A percentile compares a stretch with the other conserved stretches of the same genome.
These are phyloP conservation scores for Galemys pyrenaicus DNA, from an alignment of 2,113 vertebrate genomes.

Conservation along the genomic window DNA sequence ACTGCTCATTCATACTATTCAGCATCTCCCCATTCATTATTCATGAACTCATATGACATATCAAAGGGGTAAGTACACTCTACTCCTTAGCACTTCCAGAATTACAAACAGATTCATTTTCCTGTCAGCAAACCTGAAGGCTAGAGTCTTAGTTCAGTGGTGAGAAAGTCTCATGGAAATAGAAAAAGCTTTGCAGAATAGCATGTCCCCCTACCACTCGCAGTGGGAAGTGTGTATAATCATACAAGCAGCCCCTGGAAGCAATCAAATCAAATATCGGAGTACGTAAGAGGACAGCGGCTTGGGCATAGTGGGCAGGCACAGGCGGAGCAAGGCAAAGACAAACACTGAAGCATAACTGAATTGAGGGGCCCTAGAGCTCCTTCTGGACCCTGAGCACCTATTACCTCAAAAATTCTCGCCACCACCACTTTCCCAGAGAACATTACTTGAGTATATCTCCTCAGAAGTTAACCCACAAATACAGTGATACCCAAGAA, in stretches of 20 bases:
- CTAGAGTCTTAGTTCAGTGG: conserved; percentile 31
- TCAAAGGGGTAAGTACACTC: conserved; percentile 53
- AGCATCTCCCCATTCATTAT: conserved; percentile 62
- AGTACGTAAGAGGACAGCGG: not conserved
- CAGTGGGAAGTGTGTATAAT: not conserved
- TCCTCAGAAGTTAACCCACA: not conserved
- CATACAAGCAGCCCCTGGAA: not conserved
- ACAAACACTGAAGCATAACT: not conserved
- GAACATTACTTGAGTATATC: not conserved
- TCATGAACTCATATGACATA: conserved; percentile 61
- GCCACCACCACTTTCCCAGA: not conserved
- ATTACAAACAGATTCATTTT: conserved; percentile 56
- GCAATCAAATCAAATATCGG: not conserved
- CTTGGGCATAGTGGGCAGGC: not conserved
- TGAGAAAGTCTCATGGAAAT: not conserved
- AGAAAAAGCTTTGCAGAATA: conserved; percentile 4
- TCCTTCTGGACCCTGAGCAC: not conserved
- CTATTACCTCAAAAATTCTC: not conserved
- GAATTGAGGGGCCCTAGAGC: not conserved
- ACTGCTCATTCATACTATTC: conserved; percentile 18
- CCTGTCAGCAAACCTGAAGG: conserved; percentile 55
- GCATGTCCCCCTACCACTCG: not conserved
- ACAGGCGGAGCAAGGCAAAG: not conserved
- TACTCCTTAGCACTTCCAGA: conserved; percentile 38
- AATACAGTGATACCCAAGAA: not conserved